phyloP scores from a whole-genome alignment of 2,888 invertebrate species.

The Drosophila ustulata region DNA sequence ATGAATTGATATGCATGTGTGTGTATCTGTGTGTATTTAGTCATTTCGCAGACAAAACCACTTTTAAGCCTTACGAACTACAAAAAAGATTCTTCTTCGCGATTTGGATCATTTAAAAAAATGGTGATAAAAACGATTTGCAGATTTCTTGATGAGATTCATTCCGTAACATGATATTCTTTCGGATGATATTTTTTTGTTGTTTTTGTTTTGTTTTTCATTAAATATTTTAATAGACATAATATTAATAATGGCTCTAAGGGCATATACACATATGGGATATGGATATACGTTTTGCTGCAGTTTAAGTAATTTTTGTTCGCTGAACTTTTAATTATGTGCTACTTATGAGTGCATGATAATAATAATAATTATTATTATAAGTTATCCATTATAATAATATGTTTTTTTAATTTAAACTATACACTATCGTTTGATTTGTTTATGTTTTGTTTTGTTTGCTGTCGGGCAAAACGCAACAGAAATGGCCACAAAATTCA shows the following conservation, averaged over 20 bases:
- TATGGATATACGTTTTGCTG: slow-evolving; percentile 15
- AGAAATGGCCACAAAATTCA: slow-evolving; percentile 76
- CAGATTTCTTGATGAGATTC: slow-evolving; percentile 60
- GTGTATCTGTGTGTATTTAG: slow-evolving; percentile 12
- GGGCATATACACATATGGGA: slow-evolving; percentile 34
- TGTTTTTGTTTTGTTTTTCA: slow-evolving; percentile 27
- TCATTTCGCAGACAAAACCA: slow-evolving; percentile 58
- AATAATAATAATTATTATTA: slow-evolving; percentile 14
- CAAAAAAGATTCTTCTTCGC: slow-evolving; percentile 63
- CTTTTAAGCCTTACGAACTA: slow-evolving; percentile 45
- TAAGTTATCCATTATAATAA: slow-evolving; percentile 18
- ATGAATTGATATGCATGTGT: slow-evolving; percentile 35
- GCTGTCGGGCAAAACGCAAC: slow-evolving; percentile 62
- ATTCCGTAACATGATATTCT: slow-evolving; percentile 56
- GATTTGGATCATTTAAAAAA: slow-evolving; percentile 29
- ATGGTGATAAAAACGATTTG: slow-evolving; percentile 29
- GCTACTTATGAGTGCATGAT: slow-evolving; percentile 41
- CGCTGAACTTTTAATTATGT: slow-evolving; percentile 67
- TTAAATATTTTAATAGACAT: slow-evolving; percentile 23
- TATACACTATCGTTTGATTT: slow-evolving; percentile 69
- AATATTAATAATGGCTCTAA: slow-evolving; percentile 36
- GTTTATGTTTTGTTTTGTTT: slow-evolving; percentile 50
- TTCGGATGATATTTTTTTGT: slow-evolving; percentile 12
- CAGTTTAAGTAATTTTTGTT: slow-evolving; percentile 72
- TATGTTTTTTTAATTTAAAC: slow-evolving; percentile 51